Base-by-base conservation (phyloP, 2,113 vertebrate genomes). In the Rattus rattus region DNA sequence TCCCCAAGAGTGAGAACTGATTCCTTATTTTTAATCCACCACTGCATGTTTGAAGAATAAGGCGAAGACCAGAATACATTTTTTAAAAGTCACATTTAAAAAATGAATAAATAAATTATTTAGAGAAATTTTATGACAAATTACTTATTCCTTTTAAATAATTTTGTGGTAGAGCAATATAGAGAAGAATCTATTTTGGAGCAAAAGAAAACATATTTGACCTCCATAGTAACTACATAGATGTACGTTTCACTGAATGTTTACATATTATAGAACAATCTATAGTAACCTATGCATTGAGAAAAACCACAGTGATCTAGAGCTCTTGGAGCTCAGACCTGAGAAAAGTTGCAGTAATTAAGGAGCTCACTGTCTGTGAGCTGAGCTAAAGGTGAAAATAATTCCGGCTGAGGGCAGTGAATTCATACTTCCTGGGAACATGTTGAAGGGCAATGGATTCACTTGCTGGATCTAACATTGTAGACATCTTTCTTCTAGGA, bases 121-220 rank as follows among this genome's bases (percentile, higher is more conserved):
- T 94, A 54, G 33, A 96, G 72, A 93, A 63, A 88, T n/a, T 81
- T 90, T 39, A 56, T 91, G 33, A 16, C 30, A 94, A 63, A 86
- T 94, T 63, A 89, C 54, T 77, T 19, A 20, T 36, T 85, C 30
- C 67, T 70, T 87, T 47, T 39, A 67, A 92, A 75, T 93, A 91
- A 8, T 56, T 84, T 83, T 49, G 9, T 26, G 77, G 36, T 73
- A 96, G 67, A 96, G 22, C 8, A 52, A 91, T 63, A 59, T 11
- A 49, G 17, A 91, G 3, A 73, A 93, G 12, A 49, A 49, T 80
- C 43, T 79, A 30, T n/a, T 84, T 91, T 69, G 22, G 16, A 67
- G 79, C 13, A 90, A 88, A 49, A 85, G 54, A 56, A 93, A 93
- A 79, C 54, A 89, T 84, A 87, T 84, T 94, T 83, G 26, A 69